phyloP scores from a whole-genome alignment of 2,797 vertebrate genomes.

The Galaxias olidus region DNA sequence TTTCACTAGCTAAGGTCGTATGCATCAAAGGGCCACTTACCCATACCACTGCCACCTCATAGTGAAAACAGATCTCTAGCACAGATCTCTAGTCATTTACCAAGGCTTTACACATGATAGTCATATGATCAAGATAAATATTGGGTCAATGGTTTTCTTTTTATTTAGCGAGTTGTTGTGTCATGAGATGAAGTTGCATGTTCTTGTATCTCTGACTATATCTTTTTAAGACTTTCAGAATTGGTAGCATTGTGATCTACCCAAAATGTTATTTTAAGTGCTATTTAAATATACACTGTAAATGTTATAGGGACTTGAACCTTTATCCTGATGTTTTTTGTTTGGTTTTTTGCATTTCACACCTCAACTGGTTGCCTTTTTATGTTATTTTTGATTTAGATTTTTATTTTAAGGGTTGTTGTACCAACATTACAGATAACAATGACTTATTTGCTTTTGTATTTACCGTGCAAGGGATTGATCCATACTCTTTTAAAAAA shows the following conservation, averaged over 20 bases:
- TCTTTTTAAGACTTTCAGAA: constrained; percentile 44
- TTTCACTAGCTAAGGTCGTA: neutral
- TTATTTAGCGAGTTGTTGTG: constrained; percentile 55
- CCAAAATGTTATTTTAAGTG: constrained; percentile 14
- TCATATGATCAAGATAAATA: neutral
- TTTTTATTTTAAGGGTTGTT: constrained; percentile 40
- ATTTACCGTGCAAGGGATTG: constrained; percentile 60
- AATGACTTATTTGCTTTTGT: constrained; percentile 46
- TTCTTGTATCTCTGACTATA: constrained; percentile 55
- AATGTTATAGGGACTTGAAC: constrained; percentile 34
- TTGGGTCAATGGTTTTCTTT: constrained; percentile 10
- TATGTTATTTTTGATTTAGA: constrained; percentile 15
- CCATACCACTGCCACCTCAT: too few relatives aligned
- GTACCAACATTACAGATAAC: constrained; percentile 23
- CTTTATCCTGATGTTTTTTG: constrained; percentile 27
- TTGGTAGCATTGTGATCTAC: constrained; percentile 34
- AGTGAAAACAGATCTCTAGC: neutral
- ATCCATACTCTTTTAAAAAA: constrained; percentile 23
- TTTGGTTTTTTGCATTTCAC: constrained; percentile 40
- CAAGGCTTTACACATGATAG: constrained; percentile 21
- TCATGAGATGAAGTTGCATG: constrained; percentile 64
- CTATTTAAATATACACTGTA: constrained; percentile 15
- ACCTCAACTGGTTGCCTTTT: constrained; percentile 48
- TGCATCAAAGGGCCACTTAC: neutral
- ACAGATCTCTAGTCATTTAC: constrained; percentile 31